Evolutionary conservation across 2,113 vertebrate species (phyloP), one percentile per base, ranked within the genome.

Genomic region (Butastur rufipennis): DNA sequence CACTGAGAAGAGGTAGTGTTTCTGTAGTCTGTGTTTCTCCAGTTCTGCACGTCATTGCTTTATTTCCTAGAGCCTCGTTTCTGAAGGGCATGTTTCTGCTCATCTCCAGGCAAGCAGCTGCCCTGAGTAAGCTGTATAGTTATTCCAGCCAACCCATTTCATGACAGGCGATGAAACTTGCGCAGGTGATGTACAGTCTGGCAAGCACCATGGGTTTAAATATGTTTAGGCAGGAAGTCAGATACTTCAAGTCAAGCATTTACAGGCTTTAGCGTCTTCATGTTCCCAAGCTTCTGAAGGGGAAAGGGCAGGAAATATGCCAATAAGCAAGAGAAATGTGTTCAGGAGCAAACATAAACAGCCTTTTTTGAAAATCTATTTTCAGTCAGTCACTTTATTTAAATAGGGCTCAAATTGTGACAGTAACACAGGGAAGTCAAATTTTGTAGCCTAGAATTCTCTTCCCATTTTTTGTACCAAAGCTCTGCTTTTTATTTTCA

Each of bases 221-320:
- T 91, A 34, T 48, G 63, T 72, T 71, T 50, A 63, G 93, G 89
- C 93, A 95, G 88, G 95, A 97, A 95, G 94, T 92, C 70, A 78
- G 42, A 68, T 61, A 84, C 75, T 83, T 89, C 63, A 36, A 75
- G 85, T 85, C 47, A 95, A 86, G 83, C 52, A 55, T 94, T 94
- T 96, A 52, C 67, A 92, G 66, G 73, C 88, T 77, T 67, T 31
- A 65, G 68, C 0, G 2, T 43, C 59, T 81, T 87, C 56, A 36
- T 23, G 31, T 92, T 90, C 27, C 42, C 47, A 78, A 58, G 66
- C 23, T 73, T 38, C 42, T 61, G 50, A 88, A 65, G 50, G 70
- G 85, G 78, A 74, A 74, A 86, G 82, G 81, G 58, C 58, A 88
- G 77, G 78, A 59, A 27, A 18, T 8, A 42, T 5, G 32, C 74